Percentiles rank a stretch among this genome's conserved stretches.
Evolutionary conservation across 2,797 vertebrate genomes (phyloP).

Genomic region (Tolypeutes matacus): DNA sequence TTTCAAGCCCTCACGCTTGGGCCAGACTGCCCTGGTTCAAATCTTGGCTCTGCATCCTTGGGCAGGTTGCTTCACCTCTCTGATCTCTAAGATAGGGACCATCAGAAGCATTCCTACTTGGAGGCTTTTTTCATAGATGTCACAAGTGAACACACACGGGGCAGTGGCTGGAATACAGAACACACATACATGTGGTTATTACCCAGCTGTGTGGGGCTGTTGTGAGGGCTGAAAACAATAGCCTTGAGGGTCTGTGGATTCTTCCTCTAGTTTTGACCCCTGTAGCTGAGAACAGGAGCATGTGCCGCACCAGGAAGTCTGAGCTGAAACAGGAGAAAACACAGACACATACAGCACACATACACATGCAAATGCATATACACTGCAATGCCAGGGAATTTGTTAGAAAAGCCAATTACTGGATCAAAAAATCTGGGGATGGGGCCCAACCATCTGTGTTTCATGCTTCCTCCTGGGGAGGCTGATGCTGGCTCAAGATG

Average conservation of each 20-base stretch:
- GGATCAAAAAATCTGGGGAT: too few relatives aligned
- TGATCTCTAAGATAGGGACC: neutral
- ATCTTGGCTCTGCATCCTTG: neutral
- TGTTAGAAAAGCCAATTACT: neutral
- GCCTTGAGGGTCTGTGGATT: neutral
- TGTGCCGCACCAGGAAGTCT: neutral
- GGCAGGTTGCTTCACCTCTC: neutral
- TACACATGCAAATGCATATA: neutral
- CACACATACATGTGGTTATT: accelerated
- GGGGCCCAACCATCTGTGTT: neutral
- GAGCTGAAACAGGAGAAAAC: neutral
- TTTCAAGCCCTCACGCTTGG: too few relatives aligned
- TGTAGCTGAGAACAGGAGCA: neutral
- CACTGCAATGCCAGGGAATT: accelerated
- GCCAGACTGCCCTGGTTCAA: neutral
- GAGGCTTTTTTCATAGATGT: neutral
- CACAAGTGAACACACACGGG: neutral
- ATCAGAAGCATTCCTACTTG: neutral
- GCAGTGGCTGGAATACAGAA: neutral
- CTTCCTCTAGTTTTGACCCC: neutral
- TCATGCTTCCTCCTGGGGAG: neutral
- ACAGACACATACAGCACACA: neutral
- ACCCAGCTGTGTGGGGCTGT: too few relatives aligned
- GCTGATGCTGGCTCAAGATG: neutral
- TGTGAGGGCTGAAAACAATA: neutral